Percentiles rank a stretch among this genome's conserved stretches.
These are phyloP conservation scores for Microctenopoma stevenorrisi DNA, from an alignment of 2,797 vertebrate species.

Conservation along the genomic window DNA sequence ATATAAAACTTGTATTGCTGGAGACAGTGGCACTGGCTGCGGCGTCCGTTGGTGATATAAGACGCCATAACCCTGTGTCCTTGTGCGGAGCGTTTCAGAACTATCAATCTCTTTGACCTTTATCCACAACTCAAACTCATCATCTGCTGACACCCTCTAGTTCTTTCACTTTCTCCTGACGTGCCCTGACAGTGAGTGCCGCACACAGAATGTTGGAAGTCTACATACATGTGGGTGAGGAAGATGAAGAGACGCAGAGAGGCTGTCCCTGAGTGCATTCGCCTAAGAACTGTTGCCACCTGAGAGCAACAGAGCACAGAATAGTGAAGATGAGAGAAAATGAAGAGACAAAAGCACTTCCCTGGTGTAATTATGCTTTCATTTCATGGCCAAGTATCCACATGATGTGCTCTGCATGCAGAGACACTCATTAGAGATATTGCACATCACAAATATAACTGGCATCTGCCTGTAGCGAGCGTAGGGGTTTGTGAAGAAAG, in stretches of 20 bases:
- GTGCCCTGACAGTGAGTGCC: constrained; percentile 57
- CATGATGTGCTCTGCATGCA: constrained; percentile 72
- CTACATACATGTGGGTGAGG: constrained; percentile 8
- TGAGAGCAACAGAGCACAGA: constrained; percentile 70
- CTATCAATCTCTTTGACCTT: constrained; percentile 75
- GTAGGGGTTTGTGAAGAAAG: constrained; percentile 20
- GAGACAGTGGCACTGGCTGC: constrained; percentile 51
- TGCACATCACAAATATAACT: constrained; percentile 55
- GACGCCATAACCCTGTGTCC: constrained; percentile 71
- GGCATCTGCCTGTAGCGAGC: constrained; percentile 47
- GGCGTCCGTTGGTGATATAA: constrained; percentile 66
- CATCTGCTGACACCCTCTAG: constrained; percentile 49
- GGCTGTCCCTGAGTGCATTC: constrained; percentile 55
- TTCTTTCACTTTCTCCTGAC: constrained; percentile 53
- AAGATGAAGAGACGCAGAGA: constrained; percentile 47
- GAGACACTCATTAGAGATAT: constrained; percentile 68
- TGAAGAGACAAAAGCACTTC: constrained; percentile 79
- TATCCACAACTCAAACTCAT: constrained; percentile 50
- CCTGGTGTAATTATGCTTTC: constrained; percentile 80
- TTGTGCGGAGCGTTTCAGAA: constrained; percentile 43
- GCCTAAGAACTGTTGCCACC: constrained; percentile 60
- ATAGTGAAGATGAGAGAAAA: constrained; percentile 72
- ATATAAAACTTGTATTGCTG: constrained; percentile 62
- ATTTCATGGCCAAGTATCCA: constrained; percentile 80
- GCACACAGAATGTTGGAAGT: constrained; percentile 43